These are phyloP conservation scores for Caenorhabditis panamensis DNA, from an alignment of 2,888 invertebrate genomes.

Conservation along the genomic window DNA sequence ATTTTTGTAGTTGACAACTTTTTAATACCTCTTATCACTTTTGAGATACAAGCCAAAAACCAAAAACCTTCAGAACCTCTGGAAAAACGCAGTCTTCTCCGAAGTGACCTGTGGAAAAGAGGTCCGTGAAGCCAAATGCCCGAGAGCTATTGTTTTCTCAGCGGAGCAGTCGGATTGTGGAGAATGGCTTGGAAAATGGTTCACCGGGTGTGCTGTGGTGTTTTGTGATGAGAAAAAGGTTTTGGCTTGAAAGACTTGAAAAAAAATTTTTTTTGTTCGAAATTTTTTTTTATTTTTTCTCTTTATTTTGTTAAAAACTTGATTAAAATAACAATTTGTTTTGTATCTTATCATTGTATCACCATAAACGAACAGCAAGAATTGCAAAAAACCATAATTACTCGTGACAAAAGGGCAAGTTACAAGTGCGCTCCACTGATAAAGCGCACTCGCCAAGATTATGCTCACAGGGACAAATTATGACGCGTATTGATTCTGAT, in stretches of 20 bases:
- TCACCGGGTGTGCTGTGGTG: slow-evolving; percentile 75
- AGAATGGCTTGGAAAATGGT: slow-evolving; percentile 68
- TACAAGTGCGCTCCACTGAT: neutral
- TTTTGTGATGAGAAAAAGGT: slow-evolving; percentile 68
- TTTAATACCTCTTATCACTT: too few relatives aligned
- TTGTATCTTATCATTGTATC: too few relatives aligned
- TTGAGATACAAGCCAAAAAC: neutral
- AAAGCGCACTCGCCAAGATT: neutral
- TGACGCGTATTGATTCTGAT: slow-evolving; percentile 35
- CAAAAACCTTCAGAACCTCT: slow-evolving; percentile 57
- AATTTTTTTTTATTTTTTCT: slow-evolving; percentile 4
- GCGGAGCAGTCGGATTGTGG: slow-evolving; percentile 64
- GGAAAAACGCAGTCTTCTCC: slow-evolving; percentile 45
- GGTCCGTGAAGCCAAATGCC: slow-evolving; percentile 58
- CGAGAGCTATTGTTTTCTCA: slow-evolving; percentile 64
- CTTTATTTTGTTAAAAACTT: neutral
- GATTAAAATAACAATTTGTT: too few relatives aligned
- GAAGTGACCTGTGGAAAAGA: slow-evolving; percentile 26
- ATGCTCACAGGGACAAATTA: neutral
- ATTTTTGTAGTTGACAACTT: too few relatives aligned
- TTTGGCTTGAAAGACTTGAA: neutral
- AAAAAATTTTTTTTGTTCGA: too few relatives aligned
- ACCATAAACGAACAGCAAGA: too few relatives aligned
- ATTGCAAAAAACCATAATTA: too few relatives aligned
- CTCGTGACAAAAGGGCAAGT: too few relatives aligned